Evolutionary conservation across 2,888 invertebrate genomes (phyloP), one percentile per base, ranked within the genome.

Genomic region (Drosophila anomalata): DNA sequence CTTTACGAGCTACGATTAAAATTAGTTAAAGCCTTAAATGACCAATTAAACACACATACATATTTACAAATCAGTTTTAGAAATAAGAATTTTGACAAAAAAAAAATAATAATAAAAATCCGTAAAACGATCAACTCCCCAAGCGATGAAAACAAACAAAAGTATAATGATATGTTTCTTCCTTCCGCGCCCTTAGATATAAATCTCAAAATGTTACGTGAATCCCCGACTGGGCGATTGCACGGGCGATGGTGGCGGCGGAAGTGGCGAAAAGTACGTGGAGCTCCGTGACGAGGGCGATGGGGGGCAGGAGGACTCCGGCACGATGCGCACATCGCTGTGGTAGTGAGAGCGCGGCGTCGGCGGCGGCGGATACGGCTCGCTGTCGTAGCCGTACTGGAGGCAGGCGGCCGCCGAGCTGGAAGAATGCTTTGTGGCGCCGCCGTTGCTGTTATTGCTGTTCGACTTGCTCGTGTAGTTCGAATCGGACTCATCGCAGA

Each of bases 401-500:
- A 89, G 75, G 55, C 90, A 95, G 90, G 82, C 88, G n/a, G 88
- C 89, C 26, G 89, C 87, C n/a, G 93, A 89, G 89, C 90, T 90
- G 14, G 91, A 90, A 31, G 90, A 90, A 59, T 89, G 75, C 62
- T 91, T 91, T 7, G 89, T 87, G 14, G 87, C 87, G 8, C 80
- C 88, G 33, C 92, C 87, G 90, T 88, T 87, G 66, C 90, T 90
- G 60, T 92, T 90, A 47, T 90, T 90, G 70, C 91, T 91, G 71
- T 91, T 92, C 75, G 92, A 93, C 66, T 93, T 93, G 42, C 93
- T 92, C 11, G 94, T 94, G 82, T 94, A 95, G 89, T 95, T 95
- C 62, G 94, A 95, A 87, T 97, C 97, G 24, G 96, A 96, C 91
- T 97, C 97, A 90, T 97, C 97, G 87, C 97, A 98, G 76, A 98